Base-by-base conservation (phyloP, 2,113 vertebrate genomes). In the Megaceryle maxima region DNA sequence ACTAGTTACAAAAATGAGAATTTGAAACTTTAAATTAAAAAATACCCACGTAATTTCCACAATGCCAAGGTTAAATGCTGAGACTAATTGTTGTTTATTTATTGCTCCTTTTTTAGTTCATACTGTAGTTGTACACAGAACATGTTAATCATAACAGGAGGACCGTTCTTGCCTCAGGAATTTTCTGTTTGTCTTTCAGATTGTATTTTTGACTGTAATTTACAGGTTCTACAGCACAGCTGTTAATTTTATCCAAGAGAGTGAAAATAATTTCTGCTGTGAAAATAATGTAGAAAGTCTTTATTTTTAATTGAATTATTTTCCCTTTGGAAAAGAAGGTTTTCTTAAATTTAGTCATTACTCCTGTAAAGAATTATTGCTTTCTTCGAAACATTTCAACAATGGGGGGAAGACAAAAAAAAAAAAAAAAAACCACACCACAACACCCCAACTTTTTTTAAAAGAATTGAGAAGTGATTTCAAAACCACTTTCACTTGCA, bases 181-280 rank as follows among this genome's bases (percentile, higher is more conserved):
- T 74, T 86, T 85, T 35, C 31, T 74, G 4, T 46, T 90, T 89
- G 44, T 66, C 41, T 77, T 95, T 81, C 6, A 63, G 59, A 55
- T 69, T 7, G 6, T 66, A 46, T 89, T 75, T 82, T 83, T 83
- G 50, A 88, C 50, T 74, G 55, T 4, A 26, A 20, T 55, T 85
- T 87, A 50, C 72, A 88, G 63, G 35, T 70, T 76, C n/a, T 63
- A 13, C 1, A 4, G 46, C n/a, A 83, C 83, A 79, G n/a, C 33
- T 74, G n/a, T 66, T 83, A 77, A 91, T 89, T 90, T 70, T 95
- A 88, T 59, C 60, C 12, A 64, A 81, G 56, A 22, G 46, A 91
- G 83, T 18, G 22, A 74, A 85, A 66, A 77, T 64, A 87, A 29
- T 28, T 81, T 76, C 37, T 83, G 9, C 20, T 69, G 14, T 82